Evolutionary conservation across 2,113 vertebrate genomes (phyloP), one percentile per base, ranked within the genome.

Genomic region (Emydura subglobosa): DNA sequence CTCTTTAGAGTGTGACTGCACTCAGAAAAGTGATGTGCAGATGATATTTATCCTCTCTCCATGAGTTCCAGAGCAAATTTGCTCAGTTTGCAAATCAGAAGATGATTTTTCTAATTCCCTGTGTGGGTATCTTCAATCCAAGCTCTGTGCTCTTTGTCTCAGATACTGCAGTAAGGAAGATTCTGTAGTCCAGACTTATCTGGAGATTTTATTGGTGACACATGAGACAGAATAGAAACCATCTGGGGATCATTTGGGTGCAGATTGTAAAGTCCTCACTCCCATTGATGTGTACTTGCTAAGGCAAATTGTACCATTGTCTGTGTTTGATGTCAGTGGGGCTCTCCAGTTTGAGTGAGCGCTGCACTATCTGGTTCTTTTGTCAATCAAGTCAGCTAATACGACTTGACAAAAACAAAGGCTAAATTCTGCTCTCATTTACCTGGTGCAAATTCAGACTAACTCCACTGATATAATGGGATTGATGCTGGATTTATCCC

Each of bases 61-160:
- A 2, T 59, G 82, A 54, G 51, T 94, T 86, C 4, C 53, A 72
- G 44, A 39, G 5, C 47, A 81, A 89, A n/a, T 25, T 6, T 61
- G 51, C 10, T 50, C 21, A 50, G 83, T 88, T 54, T 88, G 82
- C 9, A 76, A 61, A 80, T 65, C 22, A 85, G 88, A 92, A 82
- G 25, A 79, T 1, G 3, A 39, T 51, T 90, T 53, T 79, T 22
- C 79, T 55, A 79, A 31, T 79, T 79, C 39, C 3, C 50, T 17
- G 8, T 31, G 25, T 39, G 1, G 7, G 14, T 9, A 92, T 65
- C 16, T n/a, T 21, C 81, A 88, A 83, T 0, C 5, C 9, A 51
- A 29, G 11, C 3, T 88, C 81, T n/a, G 34, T 78, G 47, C 42
- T 83, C 11, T 83, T 76, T 39, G 59, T 53, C 24, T 88, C 21